Percentiles rank a stretch among this genome's conserved stretches.
These are phyloP conservation scores for Fulmarus glacialis DNA, from an alignment of 2,113 vertebrate species.

Conservation along the genomic window DNA sequence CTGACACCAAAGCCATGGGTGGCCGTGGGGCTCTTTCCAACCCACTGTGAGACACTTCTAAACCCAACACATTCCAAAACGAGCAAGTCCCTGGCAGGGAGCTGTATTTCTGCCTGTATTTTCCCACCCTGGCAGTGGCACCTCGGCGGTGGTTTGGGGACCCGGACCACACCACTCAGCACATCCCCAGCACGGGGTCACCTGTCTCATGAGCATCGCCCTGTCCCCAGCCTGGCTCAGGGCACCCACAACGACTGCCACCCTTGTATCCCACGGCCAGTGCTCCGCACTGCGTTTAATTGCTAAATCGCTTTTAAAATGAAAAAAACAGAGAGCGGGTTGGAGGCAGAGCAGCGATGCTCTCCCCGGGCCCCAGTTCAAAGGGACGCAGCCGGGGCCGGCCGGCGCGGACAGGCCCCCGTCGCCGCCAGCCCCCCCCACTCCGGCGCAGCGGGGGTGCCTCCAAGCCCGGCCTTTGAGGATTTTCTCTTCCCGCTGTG, in stretches of 20 bases:
- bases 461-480: conserved; percentile 68
- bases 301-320: conserved; percentile 50
- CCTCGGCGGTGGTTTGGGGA: accelerated
- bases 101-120: neutral
- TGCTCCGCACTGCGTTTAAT: neutral
- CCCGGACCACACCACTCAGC: neutral
- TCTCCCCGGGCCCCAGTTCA: conserved; percentile 50
- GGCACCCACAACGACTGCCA: neutral
- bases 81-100: neutral
- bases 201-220: neutral
- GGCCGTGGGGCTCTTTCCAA: neutral
- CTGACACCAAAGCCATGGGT: neutral
- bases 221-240: neutral
- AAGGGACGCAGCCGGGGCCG: neutral
- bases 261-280: neutral
- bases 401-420: neutral
- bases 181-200: neutral
- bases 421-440: neutral
- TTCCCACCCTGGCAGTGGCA: neutral
- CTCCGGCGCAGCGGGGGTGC: neutral
- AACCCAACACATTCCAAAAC: neutral
- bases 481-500: conserved; percentile 55
- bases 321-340: neutral
- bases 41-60: neutral
- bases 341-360: neutral